A percentile compares a stretch with the other conserved stretches of the same genome.
Evolutionary conservation across 2,797 vertebrate genomes (phyloP).

Genomic region (Uromys caudimaculatus): DNA sequence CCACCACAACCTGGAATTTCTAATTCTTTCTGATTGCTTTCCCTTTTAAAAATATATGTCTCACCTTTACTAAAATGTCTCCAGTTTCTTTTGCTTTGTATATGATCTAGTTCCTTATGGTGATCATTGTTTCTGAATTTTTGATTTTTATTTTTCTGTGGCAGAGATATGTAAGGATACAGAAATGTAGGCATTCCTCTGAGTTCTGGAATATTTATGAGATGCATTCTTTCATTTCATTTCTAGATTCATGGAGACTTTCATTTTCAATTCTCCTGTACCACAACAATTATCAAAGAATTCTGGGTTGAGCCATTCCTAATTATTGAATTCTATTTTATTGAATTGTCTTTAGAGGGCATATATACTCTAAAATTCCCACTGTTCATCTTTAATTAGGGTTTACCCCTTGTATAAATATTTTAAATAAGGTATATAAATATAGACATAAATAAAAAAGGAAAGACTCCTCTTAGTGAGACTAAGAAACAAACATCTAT

Average conservation of each 20-base stretch:
- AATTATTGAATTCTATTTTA: slow-evolving; percentile 25
- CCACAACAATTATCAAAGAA: not conserved
- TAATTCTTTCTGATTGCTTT: slow-evolving; percentile 36
- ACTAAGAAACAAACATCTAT: not conserved
- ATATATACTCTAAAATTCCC: not conserved
- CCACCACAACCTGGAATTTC: not conserved
- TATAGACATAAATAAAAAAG: not conserved
- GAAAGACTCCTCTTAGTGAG: not conserved
- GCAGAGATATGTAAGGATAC: not conserved
- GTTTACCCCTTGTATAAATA: not conserved
- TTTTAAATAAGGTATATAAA: slow-evolving; percentile 48
- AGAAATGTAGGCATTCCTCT: not conserved
- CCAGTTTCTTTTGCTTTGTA: slow-evolving; percentile 17
- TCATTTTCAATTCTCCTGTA: not conserved
- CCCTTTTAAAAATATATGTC: not conserved
- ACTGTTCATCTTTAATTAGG: slow-evolving; percentile 26
- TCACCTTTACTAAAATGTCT: slow-evolving; percentile 19
- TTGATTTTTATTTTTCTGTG: slow-evolving; percentile 10
- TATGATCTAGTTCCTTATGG: slow-evolving; percentile 4
- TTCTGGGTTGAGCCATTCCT: not conserved
- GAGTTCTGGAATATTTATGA: not conserved
- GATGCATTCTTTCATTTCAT: not conserved
- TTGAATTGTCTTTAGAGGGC: not conserved
- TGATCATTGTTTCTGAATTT: slow-evolving; percentile 14
- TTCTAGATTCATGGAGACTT: slow-evolving; percentile 47